Conservation (phyloP, 2,888 invertebrate genomes). For the Andrena chrysosceles region DNA sequence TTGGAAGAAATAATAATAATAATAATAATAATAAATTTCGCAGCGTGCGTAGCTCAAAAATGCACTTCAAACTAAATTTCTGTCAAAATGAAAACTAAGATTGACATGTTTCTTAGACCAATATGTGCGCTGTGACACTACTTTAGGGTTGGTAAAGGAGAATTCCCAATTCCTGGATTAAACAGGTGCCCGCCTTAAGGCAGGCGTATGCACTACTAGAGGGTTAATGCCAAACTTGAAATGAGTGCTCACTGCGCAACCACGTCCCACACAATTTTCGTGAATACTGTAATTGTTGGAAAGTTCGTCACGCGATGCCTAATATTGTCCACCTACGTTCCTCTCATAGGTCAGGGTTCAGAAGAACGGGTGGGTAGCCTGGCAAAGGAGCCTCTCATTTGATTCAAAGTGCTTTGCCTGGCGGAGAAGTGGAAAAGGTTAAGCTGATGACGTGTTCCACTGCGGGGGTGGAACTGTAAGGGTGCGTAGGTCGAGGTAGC, state of each 20-base stretch:
- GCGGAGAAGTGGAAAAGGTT: neutral
- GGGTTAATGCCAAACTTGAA: neutral
- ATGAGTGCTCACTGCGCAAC: neutral
- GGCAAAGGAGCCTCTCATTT: neutral
- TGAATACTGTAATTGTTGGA: neutral
- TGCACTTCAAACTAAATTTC: no score
- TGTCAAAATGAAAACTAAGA: no score
- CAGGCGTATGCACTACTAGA: no score
- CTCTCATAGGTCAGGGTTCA: constrained; percentile 41
- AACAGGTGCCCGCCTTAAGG: no score
- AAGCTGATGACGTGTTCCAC: neutral
- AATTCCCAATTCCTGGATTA: no score
- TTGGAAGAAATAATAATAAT: no score
- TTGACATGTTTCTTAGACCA: no score
- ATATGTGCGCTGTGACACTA: no score
- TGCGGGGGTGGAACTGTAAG: neutral
- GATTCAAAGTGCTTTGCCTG: neutral
- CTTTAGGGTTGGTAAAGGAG: no score
- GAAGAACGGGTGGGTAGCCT: neutral
- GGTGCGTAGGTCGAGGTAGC: neutral
- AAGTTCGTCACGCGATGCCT: neutral
- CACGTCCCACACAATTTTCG: constrained; percentile 15
- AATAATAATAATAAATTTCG: no score
- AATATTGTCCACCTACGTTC: constrained; percentile 17
- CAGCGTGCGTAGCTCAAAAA: no score